Percentiles rank a stretch among this genome's conserved stretches.
Evolutionary conservation across 2,113 vertebrate genomes (phyloP).

Genomic region (Eretmodus cyanostictus): DNA sequence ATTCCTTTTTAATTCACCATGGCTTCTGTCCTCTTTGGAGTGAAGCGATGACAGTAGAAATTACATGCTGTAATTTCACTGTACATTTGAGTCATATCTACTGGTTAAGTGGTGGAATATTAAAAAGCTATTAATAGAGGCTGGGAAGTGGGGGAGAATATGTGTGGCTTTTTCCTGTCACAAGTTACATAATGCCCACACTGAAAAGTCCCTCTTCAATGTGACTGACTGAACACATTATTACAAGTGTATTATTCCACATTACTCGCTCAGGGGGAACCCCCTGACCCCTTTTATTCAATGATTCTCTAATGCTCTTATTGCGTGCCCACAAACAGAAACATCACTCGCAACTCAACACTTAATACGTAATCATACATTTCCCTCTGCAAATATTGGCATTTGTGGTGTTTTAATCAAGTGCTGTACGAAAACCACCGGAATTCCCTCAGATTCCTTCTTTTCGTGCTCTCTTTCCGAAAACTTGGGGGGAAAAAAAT

Average conservation of each 20-base stretch:
- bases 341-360: constrained; percentile 59
- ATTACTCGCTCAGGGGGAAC: constrained; percentile 36
- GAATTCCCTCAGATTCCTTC: constrained; percentile 63
- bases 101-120: constrained; percentile 43
- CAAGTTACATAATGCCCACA: constrained; percentile 51
- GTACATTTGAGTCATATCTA: constrained; percentile 36
- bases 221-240: constrained; percentile 28
- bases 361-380: constrained; percentile 65
- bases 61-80: constrained; percentile 22
- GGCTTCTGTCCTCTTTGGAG: constrained; percentile 7
- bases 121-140: constrained; percentile 14
- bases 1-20: neutral
- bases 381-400: constrained; percentile 62
- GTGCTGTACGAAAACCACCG: constrained; percentile 55
- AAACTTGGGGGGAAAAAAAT: constrained; percentile 30
- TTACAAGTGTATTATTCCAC: constrained; percentile 54
- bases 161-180: constrained; percentile 23
- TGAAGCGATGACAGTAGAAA: constrained; percentile 8
- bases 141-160: neutral
- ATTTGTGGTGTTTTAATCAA: constrained; percentile 64
- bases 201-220: constrained; percentile 45
- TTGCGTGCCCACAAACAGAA: constrained; percentile 59
- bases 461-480: constrained; percentile 37
- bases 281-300: constrained; percentile 12
- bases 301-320: constrained; percentile 51